These are phyloP conservation scores for Pempheris klunzingeri DNA, from an alignment of 2,797 vertebrate genomes.

Conservation along the genomic window DNA sequence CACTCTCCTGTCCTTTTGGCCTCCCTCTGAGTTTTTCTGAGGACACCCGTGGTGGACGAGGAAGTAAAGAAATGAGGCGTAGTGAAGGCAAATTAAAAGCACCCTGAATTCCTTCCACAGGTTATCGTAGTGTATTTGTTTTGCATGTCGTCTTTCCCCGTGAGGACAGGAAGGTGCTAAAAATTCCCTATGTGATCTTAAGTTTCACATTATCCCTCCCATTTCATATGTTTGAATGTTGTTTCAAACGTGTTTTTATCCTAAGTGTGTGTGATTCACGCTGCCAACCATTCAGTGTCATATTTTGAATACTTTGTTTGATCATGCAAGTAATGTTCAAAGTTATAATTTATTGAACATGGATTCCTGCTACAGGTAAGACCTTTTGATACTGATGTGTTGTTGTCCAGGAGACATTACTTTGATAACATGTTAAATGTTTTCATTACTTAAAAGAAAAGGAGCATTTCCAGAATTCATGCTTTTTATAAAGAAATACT, in stretches of 20 bases:
- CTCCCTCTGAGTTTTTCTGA: background rate
- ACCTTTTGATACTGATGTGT: background rate
- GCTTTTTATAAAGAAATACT: constrained; percentile 21
- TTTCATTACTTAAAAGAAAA: no score
- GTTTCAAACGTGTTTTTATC: background rate
- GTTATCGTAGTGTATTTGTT: background rate
- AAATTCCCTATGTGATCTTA: background rate
- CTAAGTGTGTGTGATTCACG: background rate
- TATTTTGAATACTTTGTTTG: no score
- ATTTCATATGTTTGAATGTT: background rate
- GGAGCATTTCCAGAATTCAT: constrained; percentile 19
- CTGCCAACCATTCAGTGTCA: background rate
- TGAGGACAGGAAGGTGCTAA: background rate
- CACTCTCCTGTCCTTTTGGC: background rate
- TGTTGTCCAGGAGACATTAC: background rate
- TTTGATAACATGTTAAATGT: no score
- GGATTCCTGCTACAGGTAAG: background rate
- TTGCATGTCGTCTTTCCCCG: background rate
- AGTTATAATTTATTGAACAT: background rate
- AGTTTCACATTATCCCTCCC: background rate
- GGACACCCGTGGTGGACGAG: background rate
- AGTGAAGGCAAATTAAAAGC: constrained; percentile 15
- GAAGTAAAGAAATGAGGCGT: background rate
- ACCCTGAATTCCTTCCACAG: background rate
- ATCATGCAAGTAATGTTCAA: no score